Evolutionary conservation across 2,888 invertebrate genomes (phyloP), one percentile per base, ranked within the genome.

Genomic region (Buathra laborator): DNA sequence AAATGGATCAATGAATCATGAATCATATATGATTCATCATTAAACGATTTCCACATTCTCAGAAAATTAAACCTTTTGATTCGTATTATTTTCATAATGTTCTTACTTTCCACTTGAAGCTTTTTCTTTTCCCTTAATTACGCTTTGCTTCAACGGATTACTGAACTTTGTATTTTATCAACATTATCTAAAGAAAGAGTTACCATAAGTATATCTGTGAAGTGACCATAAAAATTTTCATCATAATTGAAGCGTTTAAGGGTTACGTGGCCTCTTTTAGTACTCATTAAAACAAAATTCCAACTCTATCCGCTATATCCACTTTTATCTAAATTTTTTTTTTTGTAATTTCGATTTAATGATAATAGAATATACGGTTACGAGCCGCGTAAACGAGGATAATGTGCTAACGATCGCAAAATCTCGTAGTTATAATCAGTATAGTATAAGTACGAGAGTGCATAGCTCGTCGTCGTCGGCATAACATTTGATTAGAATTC

Each of bases 401-500:
- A 83, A 83, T 75, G 68, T 74, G 75, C 67, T 78, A 78, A 83
- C 78, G 79, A 79, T 71, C 70, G 80, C 46, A 46, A 44, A 80
- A 66, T 84, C 80, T 51, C 64, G 14, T 43, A 56, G 72, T 62
- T 48, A 56, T 83, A 48, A 74, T 77, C 64, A 43, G 24, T 44
- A 43, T 53, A 53, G 24, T 24, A 56, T 67, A 64, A 32, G 46
- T 24, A 37, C 75, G 16, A 12, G 59, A 37, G 24, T 62, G 6
- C 19, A 62, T 77, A 43, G 48, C 72, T 78, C 71, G 81, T 66
- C 77, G 62, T 74, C 68, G 68, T 66, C 74, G 64, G 68, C 37
- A 74, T 66, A 64, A 83, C 70, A 83, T 82, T 86, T 78, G 80
- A 86, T 88, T 87, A 84, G 72, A 81, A 87, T 87, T 83, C 86